These are phyloP conservation scores for Pygocentrus nattereri DNA, from an alignment of 2,797 vertebrate genomes.

Conservation along the genomic window DNA sequence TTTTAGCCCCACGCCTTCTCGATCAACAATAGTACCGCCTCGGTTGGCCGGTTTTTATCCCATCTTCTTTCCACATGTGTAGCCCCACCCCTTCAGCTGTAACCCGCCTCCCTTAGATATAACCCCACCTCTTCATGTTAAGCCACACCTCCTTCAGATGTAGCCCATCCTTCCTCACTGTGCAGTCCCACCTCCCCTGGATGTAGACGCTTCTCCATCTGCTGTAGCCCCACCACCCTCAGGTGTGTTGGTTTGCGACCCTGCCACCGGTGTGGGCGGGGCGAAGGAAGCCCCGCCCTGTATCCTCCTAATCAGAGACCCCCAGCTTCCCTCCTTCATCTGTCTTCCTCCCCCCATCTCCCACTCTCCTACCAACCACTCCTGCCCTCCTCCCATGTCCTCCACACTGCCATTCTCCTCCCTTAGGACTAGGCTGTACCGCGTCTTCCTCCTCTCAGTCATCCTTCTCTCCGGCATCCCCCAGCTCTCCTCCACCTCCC, in stretches of 20 bases:
- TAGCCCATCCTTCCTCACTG: neutral
- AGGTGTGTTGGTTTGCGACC: neutral
- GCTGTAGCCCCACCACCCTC: no score
- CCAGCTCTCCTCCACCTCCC: constrained; percentile 42
- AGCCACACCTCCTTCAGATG: neutral
- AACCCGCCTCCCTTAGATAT: no score
- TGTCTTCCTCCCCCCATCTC: constrained; percentile 34
- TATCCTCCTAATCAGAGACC: constrained; percentile 20
- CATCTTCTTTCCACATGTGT: no score
- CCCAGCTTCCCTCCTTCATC: constrained; percentile 13
- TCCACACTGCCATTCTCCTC: constrained; percentile 41
- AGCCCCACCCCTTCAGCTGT: no score
- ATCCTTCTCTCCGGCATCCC: neutral
- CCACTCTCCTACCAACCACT: constrained; percentile 56
- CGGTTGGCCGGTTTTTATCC: no score
- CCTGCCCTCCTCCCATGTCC: neutral
- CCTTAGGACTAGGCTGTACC: constrained; percentile 62
- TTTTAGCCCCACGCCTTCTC: no score
- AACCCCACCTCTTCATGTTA: no score
- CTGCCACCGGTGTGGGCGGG: neutral
- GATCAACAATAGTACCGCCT: no score
- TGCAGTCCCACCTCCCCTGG: neutral
- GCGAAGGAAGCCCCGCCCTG: neutral
- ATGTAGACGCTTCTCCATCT: neutral
- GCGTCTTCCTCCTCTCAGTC: constrained; percentile 26